phyloP scores from a whole-genome alignment of 2,797 vertebrate species.

The Lateolabrax maculatus region DNA sequence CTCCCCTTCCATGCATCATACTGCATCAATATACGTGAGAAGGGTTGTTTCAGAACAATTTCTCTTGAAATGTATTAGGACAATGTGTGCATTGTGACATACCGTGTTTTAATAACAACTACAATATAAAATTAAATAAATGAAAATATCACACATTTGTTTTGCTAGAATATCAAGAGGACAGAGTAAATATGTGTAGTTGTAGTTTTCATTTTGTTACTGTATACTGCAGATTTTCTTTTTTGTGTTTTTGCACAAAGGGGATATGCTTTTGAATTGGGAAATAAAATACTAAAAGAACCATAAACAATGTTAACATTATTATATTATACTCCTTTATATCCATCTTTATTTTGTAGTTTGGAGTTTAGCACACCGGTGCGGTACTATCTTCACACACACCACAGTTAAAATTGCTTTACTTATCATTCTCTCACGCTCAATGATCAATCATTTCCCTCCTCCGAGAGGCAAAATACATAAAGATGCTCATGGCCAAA shows the following conservation, averaged over 20 bases:
- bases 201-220: neutral
- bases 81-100: neutral
- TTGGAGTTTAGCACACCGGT: neutral
- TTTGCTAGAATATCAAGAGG: neutral
- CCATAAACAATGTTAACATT: neutral
- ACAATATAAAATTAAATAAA: neutral
- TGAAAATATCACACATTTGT: neutral
- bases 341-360: neutral
- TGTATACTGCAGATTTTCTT: neutral
- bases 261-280: neutral
- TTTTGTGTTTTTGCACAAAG: slow-evolving; percentile 1
- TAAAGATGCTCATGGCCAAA: slow-evolving; percentile 34
- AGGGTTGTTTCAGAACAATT: slow-evolving; percentile 61
- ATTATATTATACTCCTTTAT: neutral
- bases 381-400: neutral
- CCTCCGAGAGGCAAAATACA: slow-evolving; percentile 34
- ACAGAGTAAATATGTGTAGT: neutral
- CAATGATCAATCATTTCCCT: slow-evolving; percentile 35
- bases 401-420: neutral
- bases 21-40: slow-evolving; percentile 47
- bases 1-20: slow-evolving; percentile 41
- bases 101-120: neutral
- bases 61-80: slow-evolving; percentile 35
- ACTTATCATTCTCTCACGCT: slow-evolving; percentile 23
- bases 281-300: neutral